Evolutionary conservation across 2,888 invertebrate species (phyloP), one percentile per base, ranked within the genome.

Genomic region (Anarsia innoxiella): DNA sequence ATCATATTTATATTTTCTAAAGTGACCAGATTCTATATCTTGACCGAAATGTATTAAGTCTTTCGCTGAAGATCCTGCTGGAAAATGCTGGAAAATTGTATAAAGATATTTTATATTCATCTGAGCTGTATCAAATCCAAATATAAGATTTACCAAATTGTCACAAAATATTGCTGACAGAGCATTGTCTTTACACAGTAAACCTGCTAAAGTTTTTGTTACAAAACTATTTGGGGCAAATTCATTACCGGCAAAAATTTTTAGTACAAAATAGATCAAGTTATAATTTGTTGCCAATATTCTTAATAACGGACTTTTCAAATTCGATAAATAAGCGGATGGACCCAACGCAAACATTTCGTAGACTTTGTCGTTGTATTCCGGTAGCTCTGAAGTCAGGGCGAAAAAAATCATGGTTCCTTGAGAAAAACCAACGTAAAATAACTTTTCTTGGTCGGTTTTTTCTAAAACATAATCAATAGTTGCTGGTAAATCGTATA

Each of bases 341-440:
- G 43, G 40, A 6, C 40, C 31, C 4, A 40, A 12, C 5, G 31
- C 40, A 12, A 38, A 35, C 29, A 36, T 35, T 0, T 37, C 37
- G 8, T 31, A 31, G 1, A 48, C 41, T 31, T 46, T 48, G 2
- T 45, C 38, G 32, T 48, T 48, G 23, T 45, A 45, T n/a, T 43
- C 40, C 6, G 45, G 43, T 10, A 37, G 32, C n/a, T 32, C n/a
- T 2, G 42, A 37, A 2, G 36, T 16, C 35, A 39, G 28, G 1
- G 39, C 42, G 5, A 42, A 32, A 14, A 45, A 45, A 2, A 40
- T 26, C 6, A 40, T 84, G 0, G 80, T 73, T 12, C 89, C 90
- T 68, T 78, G 71, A 6, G 89, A 90, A 56, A 90, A 89, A 0
- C 90, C 91, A 2, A 89, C 58, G 59, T 88, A 90, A 44, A 79